These are phyloP conservation scores for Doris montereyensis DNA, from an alignment of 2,888 invertebrate genomes.

Conservation along the genomic window DNA sequence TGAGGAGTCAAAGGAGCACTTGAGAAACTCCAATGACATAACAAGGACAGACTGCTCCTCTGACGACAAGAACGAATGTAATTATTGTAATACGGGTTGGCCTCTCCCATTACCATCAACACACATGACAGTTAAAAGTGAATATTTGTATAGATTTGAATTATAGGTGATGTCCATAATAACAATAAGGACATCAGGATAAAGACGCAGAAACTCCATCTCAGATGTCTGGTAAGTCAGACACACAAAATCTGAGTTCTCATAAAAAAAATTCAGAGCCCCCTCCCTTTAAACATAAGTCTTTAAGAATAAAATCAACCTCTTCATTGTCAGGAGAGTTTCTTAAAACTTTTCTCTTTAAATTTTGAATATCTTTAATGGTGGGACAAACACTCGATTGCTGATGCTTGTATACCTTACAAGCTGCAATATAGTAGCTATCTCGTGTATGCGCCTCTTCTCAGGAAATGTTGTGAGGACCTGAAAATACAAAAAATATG, in stretches of 20 bases:
- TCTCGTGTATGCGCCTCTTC: too few species aligned
- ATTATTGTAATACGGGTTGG: not conserved
- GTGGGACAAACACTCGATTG: too few species aligned
- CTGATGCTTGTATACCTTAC: too few species aligned
- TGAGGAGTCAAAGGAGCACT: not conserved
- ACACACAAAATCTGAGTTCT: not conserved
- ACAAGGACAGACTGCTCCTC: not conserved
- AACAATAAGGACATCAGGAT: not conserved
- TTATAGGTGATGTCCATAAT: not conserved
- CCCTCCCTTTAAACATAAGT: too few species aligned
- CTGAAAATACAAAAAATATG: too few species aligned
- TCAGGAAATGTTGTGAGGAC: too few species aligned
- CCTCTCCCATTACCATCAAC: not conserved
- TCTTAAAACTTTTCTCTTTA: too few species aligned
- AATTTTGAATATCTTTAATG: too few species aligned
- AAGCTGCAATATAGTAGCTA: too few species aligned
- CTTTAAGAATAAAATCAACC: too few species aligned
- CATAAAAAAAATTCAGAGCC: too few species aligned
- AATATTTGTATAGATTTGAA: not conserved
- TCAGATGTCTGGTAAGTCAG: not conserved
- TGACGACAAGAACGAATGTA: not conserved
- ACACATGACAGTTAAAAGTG: not conserved
- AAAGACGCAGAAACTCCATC: not conserved
- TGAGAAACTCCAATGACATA: not conserved
- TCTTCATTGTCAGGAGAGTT: too few species aligned